These are phyloP conservation scores for Chelonia mydas DNA, from an alignment of 2,797 vertebrate genomes.

Conservation along the genomic window DNA sequence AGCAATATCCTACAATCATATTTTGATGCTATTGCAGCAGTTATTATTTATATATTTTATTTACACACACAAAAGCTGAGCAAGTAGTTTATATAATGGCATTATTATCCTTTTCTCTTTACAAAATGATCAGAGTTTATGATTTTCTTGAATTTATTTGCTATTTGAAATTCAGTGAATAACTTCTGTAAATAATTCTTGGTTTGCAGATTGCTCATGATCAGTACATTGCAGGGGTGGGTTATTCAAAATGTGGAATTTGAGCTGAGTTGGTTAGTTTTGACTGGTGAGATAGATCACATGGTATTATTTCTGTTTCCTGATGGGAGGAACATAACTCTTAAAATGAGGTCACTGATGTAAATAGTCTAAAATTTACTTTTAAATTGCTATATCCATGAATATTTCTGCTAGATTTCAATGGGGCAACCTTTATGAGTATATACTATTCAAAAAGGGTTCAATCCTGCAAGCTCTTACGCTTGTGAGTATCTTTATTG, in stretches of 20 bases:
- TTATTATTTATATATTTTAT: constrained; percentile 9
- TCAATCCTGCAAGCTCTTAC: background rate
- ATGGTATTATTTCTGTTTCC: background rate
- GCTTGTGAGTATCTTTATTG: background rate
- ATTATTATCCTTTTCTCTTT: background rate
- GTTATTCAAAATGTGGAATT: background rate
- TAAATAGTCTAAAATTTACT: background rate
- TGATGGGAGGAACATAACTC: background rate
- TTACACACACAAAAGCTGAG: fast-evolving
- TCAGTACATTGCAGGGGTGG: background rate
- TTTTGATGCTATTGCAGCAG: background rate
- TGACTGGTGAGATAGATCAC: background rate
- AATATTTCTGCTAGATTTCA: constrained; percentile 2
- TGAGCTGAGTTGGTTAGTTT: background rate
- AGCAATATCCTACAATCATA: background rate
- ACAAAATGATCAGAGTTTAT: background rate
- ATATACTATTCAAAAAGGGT: background rate
- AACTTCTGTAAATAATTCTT: background rate
- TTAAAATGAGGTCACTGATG: background rate
- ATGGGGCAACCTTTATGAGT: background rate
- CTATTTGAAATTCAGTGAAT: background rate
- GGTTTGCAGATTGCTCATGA: background rate
- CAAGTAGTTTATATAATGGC: constrained; percentile 36
- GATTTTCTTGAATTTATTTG: background rate
- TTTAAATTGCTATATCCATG: background rate